Percentiles rank a stretch among this genome's conserved stretches.
These are phyloP conservation scores for Anguilla megastoma DNA, from an alignment of 2,797 vertebrate species.

Conservation along the genomic window DNA sequence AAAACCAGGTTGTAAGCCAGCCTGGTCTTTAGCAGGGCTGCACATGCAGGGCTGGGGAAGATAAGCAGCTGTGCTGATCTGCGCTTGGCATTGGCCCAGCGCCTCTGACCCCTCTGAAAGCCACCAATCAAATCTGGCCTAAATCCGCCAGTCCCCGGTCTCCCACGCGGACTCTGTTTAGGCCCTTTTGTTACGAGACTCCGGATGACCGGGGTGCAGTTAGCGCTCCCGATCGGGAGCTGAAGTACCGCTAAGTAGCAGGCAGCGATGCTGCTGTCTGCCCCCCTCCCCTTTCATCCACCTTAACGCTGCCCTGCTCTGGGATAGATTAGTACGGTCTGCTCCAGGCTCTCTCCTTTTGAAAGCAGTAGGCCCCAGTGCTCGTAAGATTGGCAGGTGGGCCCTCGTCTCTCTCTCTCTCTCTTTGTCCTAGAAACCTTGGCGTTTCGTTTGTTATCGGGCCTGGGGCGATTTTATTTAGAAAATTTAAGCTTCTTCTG, in stretches of 20 bases:
- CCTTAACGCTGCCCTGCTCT: constrained; percentile 24
- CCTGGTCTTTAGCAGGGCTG: constrained; percentile 30
- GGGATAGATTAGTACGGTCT: constrained; percentile 58
- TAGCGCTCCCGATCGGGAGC: constrained; percentile 48
- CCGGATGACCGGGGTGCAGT: constrained; percentile 66
- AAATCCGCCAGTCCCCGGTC: constrained; percentile 61
- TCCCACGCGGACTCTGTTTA: constrained; percentile 63
- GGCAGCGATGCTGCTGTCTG: constrained; percentile 42
- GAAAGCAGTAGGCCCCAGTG: constrained; percentile 39
- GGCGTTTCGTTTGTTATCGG: constrained; percentile 34
- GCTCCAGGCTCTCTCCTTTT: constrained; percentile 49
- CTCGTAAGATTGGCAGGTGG: constrained; percentile 14
- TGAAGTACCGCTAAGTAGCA: constrained; percentile 61
- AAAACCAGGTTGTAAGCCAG: constrained; percentile 46
- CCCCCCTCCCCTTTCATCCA: neutral
- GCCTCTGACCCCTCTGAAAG: constrained; percentile 71
- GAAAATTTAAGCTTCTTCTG: neutral
- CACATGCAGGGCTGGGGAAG: neutral
- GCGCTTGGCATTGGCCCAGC: constrained; percentile 66
- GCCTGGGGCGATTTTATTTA: constrained; percentile 9
- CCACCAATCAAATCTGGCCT: constrained; percentile 71
- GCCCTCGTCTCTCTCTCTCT: neutral
- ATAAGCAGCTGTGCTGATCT: constrained; percentile 46
- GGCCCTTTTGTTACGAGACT: constrained; percentile 63
- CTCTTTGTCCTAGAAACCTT: neutral